These are phyloP conservation scores for Pollimyrus isidori DNA, from an alignment of 2,113 vertebrate genomes.

Conservation along the genomic window DNA sequence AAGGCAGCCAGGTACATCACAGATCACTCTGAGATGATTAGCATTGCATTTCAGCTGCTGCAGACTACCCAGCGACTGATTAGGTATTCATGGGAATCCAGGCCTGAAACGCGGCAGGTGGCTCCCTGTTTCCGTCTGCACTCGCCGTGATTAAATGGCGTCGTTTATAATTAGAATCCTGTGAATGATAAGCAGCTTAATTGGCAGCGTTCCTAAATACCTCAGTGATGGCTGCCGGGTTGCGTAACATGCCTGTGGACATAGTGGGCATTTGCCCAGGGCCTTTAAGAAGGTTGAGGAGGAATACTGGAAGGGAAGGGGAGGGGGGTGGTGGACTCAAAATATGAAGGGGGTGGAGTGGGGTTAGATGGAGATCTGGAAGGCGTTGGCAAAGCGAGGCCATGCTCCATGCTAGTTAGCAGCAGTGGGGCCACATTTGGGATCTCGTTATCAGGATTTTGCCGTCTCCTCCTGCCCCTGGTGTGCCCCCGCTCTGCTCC, in stretches of 20 bases:
- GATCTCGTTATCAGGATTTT: neutral
- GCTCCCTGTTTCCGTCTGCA: slow-evolving; percentile 10
- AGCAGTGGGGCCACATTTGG: neutral
- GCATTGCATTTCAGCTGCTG: neutral
- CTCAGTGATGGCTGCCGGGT: neutral
- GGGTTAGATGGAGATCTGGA: neutral
- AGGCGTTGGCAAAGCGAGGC: neutral
- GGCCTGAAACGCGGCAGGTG: neutral
- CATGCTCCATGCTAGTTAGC: neutral
- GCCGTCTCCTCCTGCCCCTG: neutral
- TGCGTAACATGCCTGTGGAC: slow-evolving; percentile 5
- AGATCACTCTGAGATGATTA: neutral
- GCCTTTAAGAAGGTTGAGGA: neutral
- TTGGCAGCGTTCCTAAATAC: slow-evolving; percentile 12
- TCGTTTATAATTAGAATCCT: slow-evolving; percentile 14
- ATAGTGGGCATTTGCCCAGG: neutral
- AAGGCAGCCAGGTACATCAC: neutral
- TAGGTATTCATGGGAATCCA: slow-evolving; percentile 8
- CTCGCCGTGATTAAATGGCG: slow-evolving; percentile 6
- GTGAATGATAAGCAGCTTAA: slow-evolving; percentile 14
- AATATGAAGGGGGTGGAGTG: neutral
- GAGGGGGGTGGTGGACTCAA: neutral
- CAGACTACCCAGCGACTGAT: neutral
- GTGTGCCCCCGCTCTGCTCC: neutral
- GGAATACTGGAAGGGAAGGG: neutral